These are phyloP conservation scores for Abscondita cerata DNA, from an alignment of 2,888 invertebrate genomes.

Conservation along the genomic window DNA sequence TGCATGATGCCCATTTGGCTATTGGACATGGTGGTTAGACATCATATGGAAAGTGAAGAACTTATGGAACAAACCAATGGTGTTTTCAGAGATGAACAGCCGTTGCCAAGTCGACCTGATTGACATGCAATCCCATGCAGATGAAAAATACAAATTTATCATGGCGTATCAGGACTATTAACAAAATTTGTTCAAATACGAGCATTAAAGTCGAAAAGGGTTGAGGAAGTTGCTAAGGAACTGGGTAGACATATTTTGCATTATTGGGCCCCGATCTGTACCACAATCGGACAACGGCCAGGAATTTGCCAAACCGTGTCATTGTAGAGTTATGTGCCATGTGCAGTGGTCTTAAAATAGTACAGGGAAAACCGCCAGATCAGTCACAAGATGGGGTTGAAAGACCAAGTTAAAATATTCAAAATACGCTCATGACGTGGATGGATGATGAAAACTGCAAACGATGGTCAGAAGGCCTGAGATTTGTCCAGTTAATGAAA, in stretches of 20 bases:
- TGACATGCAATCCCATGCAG: slow-evolving; percentile 28
- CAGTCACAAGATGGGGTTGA: slow-evolving; percentile 27
- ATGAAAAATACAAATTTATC: slow-evolving; percentile 29
- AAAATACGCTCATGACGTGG: slow-evolving; percentile 26
- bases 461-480: slow-evolving; percentile 31
- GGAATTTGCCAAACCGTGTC: slow-evolving; percentile 9
- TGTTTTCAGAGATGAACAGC: slow-evolving; percentile 35
- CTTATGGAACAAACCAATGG: slow-evolving; percentile 40
- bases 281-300: slow-evolving; percentile 26
- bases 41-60: slow-evolving; percentile 37
- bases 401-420: slow-evolving; percentile 27
- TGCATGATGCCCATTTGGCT: background rate
- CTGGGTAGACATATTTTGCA: slow-evolving; percentile 30
- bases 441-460: slow-evolving; percentile 27
- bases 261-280: slow-evolving; percentile 31
- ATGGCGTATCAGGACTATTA: slow-evolving; percentile 21
- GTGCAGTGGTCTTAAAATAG: background rate
- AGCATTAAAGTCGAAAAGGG: slow-evolving; percentile 13
- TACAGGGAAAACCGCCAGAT: slow-evolving; percentile 32
- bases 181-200: slow-evolving; percentile 28
- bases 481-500: slow-evolving; percentile 36
- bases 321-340: slow-evolving; percentile 14
- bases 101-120: slow-evolving; percentile 26
- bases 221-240: slow-evolving; percentile 15
- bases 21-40: background rate